Evolutionary conservation across 2,888 invertebrate genomes (phyloP).

Genomic region (Drosophila paramelanica): DNA sequence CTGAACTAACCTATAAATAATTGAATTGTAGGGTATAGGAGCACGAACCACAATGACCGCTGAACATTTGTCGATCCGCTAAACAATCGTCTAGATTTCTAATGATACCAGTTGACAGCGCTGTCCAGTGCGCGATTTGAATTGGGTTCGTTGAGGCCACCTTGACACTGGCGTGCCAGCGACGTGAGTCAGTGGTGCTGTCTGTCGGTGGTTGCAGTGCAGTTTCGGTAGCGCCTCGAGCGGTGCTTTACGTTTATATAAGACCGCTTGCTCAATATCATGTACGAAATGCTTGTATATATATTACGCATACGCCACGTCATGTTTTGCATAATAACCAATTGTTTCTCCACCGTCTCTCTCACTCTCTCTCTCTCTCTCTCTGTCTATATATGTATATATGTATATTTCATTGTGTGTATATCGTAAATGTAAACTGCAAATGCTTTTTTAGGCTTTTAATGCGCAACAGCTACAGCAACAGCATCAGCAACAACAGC

Average conservation of each 20-base stretch:
- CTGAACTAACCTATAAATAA: too few relatives aligned
- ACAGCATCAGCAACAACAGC: constrained; percentile 46
- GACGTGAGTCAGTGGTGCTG: constrained; percentile 30
- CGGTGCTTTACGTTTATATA: constrained; percentile 5
- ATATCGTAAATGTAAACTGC: constrained; percentile 44
- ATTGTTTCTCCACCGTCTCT: constrained; percentile 1
- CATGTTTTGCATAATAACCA: constrained; percentile 45
- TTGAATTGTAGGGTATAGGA: constrained; percentile 7
- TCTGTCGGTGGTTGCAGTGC: constrained; percentile 3
- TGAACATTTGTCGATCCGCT: constrained; percentile 29
- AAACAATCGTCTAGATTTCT: constrained; percentile 47
- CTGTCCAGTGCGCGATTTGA: constrained; percentile 44
- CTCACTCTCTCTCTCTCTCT: constrained; percentile 10
- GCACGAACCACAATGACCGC: constrained; percentile 17
- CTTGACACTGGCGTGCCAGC: constrained; percentile 43
- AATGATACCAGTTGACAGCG: constrained; percentile 39
- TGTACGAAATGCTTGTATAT: constrained; percentile 58
- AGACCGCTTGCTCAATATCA: constrained; percentile 25
- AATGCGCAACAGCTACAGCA: constrained; percentile 58
- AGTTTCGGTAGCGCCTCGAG: background rate
- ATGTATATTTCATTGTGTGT: background rate
- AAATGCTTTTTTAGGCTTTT: constrained; percentile 75
- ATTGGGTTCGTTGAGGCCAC: constrained; percentile 49
- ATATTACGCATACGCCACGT: constrained; percentile 69
- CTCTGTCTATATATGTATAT: background rate